Base-by-base conservation (phyloP, 2,113 vertebrate genomes). In the Oncorhynchus masou region DNA sequence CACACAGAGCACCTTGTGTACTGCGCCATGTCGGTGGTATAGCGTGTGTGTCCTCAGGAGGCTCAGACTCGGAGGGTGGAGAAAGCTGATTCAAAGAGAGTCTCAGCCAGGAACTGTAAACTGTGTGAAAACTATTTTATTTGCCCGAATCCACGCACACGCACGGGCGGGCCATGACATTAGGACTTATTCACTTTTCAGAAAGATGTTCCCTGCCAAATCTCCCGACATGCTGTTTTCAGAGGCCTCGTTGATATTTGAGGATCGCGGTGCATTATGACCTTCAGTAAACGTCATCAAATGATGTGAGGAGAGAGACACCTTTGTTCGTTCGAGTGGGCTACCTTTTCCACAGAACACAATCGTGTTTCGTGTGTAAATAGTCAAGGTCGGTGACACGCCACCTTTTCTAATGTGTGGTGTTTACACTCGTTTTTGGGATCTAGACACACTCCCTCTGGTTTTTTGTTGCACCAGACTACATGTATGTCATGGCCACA, bases 11-110 rank as follows among this genome's bases (percentile, higher is more conserved):
- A 45, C 15, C 12, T 70, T 20, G 8, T 9, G 70, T 15, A 54
- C n/a, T 54, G 48, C 1, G 24, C n/a, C 13, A 51, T 71, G 70
- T 71, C 2, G 0, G 11, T 22, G 19, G 39, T 27, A n/a, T 2
- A 16, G 65, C 51, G 12, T 1, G 22, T 59, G n/a, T 45, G 5
- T 57, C 65, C 64, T 74, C 60, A 12, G 20, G 24, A 71, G 31
- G 27, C 76, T 22, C 57, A 3, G 20, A 74, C 82, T 84, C 83
- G 78, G 49, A 81, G 84, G 82, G 73, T 0, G 64, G 22, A 68
- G 66, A 83, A n/a, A 57, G 71, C 59, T 68, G 51, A 83, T 73
- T 83, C 0, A 9, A 13, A 15, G 11, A 74, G 20, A 27, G 68
- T 19, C 76, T 73, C 16, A 66, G 70, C 62, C 45, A 19, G 16